Conservation (phyloP, 1,140 invertebrate genomes). For the Augochlora pura region DNA sequence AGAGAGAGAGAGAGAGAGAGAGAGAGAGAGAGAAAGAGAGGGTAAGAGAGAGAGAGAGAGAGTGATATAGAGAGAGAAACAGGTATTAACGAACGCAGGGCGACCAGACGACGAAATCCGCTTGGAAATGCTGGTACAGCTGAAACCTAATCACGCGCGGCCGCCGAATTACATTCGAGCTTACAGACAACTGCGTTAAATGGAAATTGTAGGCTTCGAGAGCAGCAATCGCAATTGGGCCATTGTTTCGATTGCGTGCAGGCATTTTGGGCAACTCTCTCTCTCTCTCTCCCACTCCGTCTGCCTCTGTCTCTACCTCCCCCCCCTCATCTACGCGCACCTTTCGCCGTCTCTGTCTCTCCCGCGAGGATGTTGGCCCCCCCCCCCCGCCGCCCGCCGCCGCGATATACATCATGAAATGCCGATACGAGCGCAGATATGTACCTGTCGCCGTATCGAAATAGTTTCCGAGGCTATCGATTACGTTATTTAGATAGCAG, state of each 20-base stretch:
- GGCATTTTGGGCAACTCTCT: conserved; percentile 64
- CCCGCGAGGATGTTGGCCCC: neutral
- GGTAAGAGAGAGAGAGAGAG: too few species aligned
- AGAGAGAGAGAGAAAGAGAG: neutral
- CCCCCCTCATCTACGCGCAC: neutral
- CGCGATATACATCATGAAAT: conserved; percentile 52
- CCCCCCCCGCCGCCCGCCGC: too few species aligned
- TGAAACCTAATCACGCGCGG: conserved; percentile 69
- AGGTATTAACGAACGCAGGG: conserved; percentile 54
- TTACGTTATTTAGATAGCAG: conserved; percentile 57
- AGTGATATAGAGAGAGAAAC: too few species aligned
- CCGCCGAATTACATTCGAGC: conserved; percentile 69
- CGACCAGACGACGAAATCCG: conserved; percentile 44
- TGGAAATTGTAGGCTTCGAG: conserved; percentile 70
- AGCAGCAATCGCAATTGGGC: conserved; percentile 67
- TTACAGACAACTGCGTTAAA: conserved; percentile 73
- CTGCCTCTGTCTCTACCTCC: neutral
- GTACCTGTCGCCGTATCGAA: conserved; percentile 45
- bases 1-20: too few species aligned
- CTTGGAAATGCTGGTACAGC: conserved; percentile 56
- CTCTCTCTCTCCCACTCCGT: conserved; percentile 3
- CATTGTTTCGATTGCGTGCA: conserved; percentile 71
- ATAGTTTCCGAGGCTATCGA: conserved; percentile 56
- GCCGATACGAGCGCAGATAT: conserved; percentile 50
- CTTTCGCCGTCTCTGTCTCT: neutral